A percentile compares a stretch with the other conserved stretches of the same genome.
Conservation (phyloP, 2,888 invertebrate genomes). For the Serrognathus titanus region DNA sequence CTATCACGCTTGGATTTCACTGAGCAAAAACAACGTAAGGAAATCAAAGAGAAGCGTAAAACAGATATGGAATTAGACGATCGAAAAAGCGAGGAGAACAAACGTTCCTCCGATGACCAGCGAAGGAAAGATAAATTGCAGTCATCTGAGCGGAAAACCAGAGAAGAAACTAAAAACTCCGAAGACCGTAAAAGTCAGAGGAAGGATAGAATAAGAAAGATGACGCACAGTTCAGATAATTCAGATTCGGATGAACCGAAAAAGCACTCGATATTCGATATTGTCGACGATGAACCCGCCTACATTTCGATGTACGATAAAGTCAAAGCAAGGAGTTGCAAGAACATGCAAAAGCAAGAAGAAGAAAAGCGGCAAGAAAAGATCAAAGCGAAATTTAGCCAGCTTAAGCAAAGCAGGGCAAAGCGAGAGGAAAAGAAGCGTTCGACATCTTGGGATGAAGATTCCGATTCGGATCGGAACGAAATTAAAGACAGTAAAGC, state of each 20-base stretch:
- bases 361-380: constrained; percentile 84
- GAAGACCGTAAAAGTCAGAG: constrained; percentile 33
- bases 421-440: constrained; percentile 87
- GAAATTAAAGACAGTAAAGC: constrained; percentile 40
- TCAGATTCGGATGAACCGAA: constrained; percentile 80
- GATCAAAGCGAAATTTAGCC: constrained; percentile 85
- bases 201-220: constrained; percentile 43
- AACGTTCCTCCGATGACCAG: constrained; percentile 29
- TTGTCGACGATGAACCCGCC: constrained; percentile 82
- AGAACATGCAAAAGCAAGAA: constrained; percentile 90
- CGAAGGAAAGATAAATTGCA: constrained; percentile 2
- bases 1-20: constrained; percentile 57
- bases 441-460: constrained; percentile 84
- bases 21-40: constrained; percentile 59
- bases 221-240: constrained; percentile 60
- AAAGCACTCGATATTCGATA: constrained; percentile 89
- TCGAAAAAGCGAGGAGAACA: constrained; percentile 8
- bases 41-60: constrained; percentile 53
- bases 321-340: constrained; percentile 89
- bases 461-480: constrained; percentile 62
- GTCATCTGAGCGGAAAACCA: constrained; percentile 7
- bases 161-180: constrained; percentile 28
- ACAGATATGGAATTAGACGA: constrained; percentile 53
- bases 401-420: constrained; percentile 81
- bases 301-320: constrained; percentile 98